Percentiles rank a stretch among this genome's conserved stretches.
Evolutionary conservation across 2,797 vertebrate species (phyloP).

Genomic region (Lithobates sylvaticus): DNA sequence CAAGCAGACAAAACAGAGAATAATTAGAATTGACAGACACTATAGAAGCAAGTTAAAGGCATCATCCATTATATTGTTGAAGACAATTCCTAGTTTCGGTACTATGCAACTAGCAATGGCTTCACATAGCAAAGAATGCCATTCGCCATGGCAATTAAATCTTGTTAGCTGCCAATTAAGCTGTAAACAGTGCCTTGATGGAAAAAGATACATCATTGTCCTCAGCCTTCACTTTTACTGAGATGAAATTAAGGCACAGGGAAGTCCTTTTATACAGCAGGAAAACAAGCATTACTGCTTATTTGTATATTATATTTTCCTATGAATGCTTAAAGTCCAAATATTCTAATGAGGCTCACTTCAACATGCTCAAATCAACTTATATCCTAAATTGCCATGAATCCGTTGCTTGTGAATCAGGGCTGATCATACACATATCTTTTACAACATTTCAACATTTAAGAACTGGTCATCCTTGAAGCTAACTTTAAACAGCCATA

Average conservation of each 20-base stretch:
- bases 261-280: neutral
- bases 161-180: slow-evolving; percentile 46
- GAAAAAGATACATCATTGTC: slow-evolving; percentile 20
- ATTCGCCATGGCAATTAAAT: slow-evolving; percentile 50
- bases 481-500: too few relatives aligned
- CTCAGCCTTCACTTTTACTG: neutral
- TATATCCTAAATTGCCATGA: neutral
- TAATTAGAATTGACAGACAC: slow-evolving; percentile 52
- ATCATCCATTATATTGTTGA: slow-evolving; percentile 40
- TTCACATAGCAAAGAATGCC: slow-evolving; percentile 6
- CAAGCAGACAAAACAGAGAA: slow-evolving; percentile 29
- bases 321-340: neutral
- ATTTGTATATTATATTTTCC: neutral
- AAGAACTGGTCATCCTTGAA: too few relatives aligned
- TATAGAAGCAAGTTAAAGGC: slow-evolving; percentile 36
- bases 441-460: too few relatives aligned
- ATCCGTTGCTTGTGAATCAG: neutral
- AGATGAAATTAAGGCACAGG: neutral
- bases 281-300: neutral
- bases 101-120: slow-evolving; percentile 38
- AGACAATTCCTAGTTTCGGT: slow-evolving; percentile 35
- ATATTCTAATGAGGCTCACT: neutral
- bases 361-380: neutral
- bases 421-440: neutral
- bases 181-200: slow-evolving; percentile 2